phyloP scores from a whole-genome alignment of 2,113 vertebrate genomes.

The Saccopteryx leptura region DNA sequence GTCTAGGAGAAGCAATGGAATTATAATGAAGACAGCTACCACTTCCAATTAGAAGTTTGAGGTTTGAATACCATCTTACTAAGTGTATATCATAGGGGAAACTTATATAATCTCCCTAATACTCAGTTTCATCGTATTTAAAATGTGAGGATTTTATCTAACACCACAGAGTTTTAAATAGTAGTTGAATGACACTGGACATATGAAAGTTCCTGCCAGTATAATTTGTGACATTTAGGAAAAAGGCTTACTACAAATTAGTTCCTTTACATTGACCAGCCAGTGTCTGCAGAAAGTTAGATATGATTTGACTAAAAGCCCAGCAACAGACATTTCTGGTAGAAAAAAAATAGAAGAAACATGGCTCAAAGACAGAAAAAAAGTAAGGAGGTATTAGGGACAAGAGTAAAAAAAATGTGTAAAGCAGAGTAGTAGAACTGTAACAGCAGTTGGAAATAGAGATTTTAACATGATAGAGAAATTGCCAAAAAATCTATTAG shows the following conservation, averaged over 20 bases:
- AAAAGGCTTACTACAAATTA: not conserved
- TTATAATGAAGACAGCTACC: not conserved
- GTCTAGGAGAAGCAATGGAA: not conserved
- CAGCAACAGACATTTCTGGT: not conserved
- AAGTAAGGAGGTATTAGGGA: not conserved
- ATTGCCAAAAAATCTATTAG: constrained; percentile 58
- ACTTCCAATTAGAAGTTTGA: constrained; percentile 50
- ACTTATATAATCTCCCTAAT: constrained; percentile 3
- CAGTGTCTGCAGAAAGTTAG: not conserved
- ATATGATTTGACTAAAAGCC: not conserved
- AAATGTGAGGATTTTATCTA: not conserved
- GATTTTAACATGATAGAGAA: constrained; percentile 58
- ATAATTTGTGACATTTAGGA: constrained; percentile 23
- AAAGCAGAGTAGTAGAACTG: constrained; percentile 13
- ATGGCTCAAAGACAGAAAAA: not conserved
- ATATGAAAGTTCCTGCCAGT: not conserved
- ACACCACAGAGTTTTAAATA: not conserved
- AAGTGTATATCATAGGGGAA: not conserved
- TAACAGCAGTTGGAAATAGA: constrained; percentile 21
- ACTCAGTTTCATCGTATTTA: constrained; percentile 2
- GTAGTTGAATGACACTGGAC: not conserved
- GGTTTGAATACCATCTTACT: not conserved
- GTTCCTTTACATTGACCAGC: not conserved
- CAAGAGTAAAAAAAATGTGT: not conserved
- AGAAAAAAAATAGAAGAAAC: not conserved